Conservation (phyloP, 2,113 vertebrate species). For the Engraulis encrasicolus region DNA sequence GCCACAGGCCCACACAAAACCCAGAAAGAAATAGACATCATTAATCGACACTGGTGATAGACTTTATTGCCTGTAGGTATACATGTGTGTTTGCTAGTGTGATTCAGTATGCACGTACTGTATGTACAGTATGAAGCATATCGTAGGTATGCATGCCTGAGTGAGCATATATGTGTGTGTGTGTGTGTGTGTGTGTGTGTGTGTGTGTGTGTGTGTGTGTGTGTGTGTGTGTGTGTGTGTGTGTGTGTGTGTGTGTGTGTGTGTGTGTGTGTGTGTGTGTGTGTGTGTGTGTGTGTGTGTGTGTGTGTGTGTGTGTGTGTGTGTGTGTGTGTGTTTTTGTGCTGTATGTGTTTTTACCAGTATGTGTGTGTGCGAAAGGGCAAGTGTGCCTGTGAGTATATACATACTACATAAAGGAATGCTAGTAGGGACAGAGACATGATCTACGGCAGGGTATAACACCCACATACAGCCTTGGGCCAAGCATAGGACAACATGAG, state of each 20-base stretch:
- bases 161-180: too few relatives aligned
- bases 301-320: not conserved
- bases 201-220: too few relatives aligned
- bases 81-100: too few relatives aligned
- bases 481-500: not conserved
- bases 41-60: too few relatives aligned
- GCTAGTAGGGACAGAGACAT: not conserved
- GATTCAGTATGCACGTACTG: too few relatives aligned
- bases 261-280: not conserved
- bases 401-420: not conserved
- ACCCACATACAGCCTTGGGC: not conserved
- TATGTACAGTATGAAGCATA: too few relatives aligned
- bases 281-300: not conserved
- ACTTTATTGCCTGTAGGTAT: too few relatives aligned
- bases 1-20: not conserved
- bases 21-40: not conserved
- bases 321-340: not conserved
- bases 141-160: too few relatives aligned
- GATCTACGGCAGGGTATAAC: not conserved
- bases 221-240: not conserved
- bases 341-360: not conserved
- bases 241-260: not conserved
- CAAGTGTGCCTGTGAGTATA: not conserved
- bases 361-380: not conserved
- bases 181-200: too few relatives aligned